Base-by-base conservation (phyloP, 2,888 invertebrate genomes). In the Anticlea derivata region DNA sequence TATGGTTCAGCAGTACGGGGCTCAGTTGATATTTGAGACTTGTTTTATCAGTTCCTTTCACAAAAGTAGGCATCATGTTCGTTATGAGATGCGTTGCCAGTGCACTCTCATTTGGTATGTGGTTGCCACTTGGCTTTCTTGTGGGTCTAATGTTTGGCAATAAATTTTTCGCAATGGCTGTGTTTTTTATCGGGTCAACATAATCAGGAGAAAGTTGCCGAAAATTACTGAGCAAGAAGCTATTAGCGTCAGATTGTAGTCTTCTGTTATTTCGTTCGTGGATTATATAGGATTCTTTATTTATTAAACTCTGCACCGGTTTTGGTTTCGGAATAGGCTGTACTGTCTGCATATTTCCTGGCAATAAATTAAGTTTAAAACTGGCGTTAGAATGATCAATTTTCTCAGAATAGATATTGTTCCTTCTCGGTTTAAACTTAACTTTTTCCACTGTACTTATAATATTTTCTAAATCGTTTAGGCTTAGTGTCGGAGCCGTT, bases 381-480 rank as follows among this genome's bases (percentile, higher is more conserved):
- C 74, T 78, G 7, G 57, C 64, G 46, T 61, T 58, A 29, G 65
- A 66, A 11, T 37, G 2, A 10, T 33, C 30, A 35, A 0, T 33
- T 34, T 7, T 44, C 7, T 29, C 7, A 20, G 5, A 2, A 5
- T 37, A 13, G 11, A 29, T 17, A 41, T 40, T 50, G 24, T 52
- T 63, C 3, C 55, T 33, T 26, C 51, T 61, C 4, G 52, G 46
- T 37, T 64, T 55, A 7, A 47, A 53, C 6, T 57, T 57, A 26
- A 50, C 54, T 47, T 61, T 70, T 55, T 76, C 60, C 57, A 83
- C 75, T 20, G 70, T 63, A 26, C 63, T 83, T 34, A 87, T 70
- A 34, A 86, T 72, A 63, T 84, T 85, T 68, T 88, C 89, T 51
- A 88, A 62, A 58, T 90, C 83, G 31, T 63, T 71, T 53, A 88